These are phyloP conservation scores for Otus sunia DNA, from an alignment of 2,113 vertebrate species.

Conservation along the genomic window DNA sequence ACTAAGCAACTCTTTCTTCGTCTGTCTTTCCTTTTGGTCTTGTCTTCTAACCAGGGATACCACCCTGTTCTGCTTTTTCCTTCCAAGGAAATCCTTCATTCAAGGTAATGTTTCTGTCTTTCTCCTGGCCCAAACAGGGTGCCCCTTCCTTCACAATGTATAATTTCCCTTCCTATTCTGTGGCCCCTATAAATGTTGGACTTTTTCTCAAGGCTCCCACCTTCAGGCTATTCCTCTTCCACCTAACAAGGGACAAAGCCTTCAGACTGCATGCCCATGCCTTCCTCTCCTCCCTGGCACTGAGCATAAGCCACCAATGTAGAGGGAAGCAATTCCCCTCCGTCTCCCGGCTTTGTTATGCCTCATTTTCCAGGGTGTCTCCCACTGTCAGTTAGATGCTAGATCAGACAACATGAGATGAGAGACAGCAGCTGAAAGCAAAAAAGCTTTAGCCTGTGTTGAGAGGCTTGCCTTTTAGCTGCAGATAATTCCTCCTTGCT, in stretches of 20 bases:
- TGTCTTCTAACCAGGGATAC: background rate
- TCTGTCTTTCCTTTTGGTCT: background rate
- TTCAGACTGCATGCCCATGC: rapidly evolving
- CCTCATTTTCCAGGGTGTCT: background rate
- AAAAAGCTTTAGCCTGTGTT: background rate
- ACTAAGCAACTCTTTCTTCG: background rate
- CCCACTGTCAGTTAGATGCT: background rate
- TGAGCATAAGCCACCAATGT: background rate
- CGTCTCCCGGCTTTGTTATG: background rate
- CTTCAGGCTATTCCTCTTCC: background rate
- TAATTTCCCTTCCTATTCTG: background rate
- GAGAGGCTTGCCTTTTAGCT: conserved; percentile 1
- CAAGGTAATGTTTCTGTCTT: background rate
- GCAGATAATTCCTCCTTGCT: conserved; percentile 5
- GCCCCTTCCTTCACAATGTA: background rate
- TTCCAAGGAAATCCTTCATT: background rate
- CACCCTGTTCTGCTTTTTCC: background rate
- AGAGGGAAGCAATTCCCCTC: background rate
- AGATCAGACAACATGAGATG: conserved; percentile 1
- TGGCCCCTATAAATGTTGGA: background rate
- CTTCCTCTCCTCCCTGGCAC: background rate
- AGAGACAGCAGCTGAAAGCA: conserved; percentile 32
- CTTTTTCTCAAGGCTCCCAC: background rate
- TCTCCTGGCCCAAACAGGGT: background rate
- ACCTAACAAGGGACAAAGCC: background rate